Evolutionary conservation across 2,888 invertebrate genomes (phyloP).

Genomic region (Protodeltote pygarga): DNA sequence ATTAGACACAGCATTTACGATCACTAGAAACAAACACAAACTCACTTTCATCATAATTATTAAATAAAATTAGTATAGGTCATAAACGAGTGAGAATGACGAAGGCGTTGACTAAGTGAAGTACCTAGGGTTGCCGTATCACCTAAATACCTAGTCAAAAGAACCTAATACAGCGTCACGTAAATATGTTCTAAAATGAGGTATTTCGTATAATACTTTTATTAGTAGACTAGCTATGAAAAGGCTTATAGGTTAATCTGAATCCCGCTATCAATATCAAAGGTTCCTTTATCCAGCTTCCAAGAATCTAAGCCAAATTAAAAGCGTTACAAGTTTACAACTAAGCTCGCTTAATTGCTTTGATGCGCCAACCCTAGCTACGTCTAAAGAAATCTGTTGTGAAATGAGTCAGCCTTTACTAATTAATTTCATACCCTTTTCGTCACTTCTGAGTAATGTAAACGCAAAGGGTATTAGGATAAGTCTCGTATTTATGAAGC

Average conservation of each 20-base stretch:
- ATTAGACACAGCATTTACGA: too few species aligned
- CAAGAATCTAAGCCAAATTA: too few species aligned
- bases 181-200: too few species aligned
- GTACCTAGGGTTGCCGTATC: constrained; percentile 11
- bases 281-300: too few species aligned
- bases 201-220: too few species aligned
- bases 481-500: constrained; percentile 44
- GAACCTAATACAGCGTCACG: too few species aligned
- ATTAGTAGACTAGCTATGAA: too few species aligned
- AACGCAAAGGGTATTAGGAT: constrained; percentile 42
- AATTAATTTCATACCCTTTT: constrained; percentile 43
- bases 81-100: constrained; percentile 9
- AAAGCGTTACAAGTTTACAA: too few species aligned
- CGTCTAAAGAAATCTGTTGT: constrained; percentile 32
- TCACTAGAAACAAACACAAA: constrained; percentile 16
- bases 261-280: too few species aligned
- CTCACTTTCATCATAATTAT: constrained; percentile 23
- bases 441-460: constrained; percentile 36
- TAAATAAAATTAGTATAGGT: constrained; percentile 21
- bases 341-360: background rate
- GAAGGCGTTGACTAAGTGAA: constrained; percentile 13
- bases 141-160: too few species aligned
- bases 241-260: too few species aligned
- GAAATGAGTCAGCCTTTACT: constrained; percentile 38
- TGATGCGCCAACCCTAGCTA: constrained; percentile 9